A percentile compares a stretch with the other conserved stretches of the same genome.
phyloP scores from a whole-genome alignment of 2,113 vertebrate species.

The Penelope pileata region DNA sequence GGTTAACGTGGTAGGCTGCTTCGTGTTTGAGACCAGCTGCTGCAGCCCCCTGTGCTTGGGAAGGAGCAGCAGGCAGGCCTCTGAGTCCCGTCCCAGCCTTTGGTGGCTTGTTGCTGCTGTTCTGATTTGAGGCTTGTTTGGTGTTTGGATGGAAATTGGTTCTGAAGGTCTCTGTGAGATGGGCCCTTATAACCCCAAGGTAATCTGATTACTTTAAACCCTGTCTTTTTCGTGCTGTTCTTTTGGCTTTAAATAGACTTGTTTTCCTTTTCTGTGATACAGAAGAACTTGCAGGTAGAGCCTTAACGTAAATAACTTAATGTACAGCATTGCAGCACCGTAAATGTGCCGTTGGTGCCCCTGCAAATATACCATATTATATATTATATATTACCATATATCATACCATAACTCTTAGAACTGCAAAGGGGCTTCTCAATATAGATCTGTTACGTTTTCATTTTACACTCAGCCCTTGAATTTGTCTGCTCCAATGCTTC shows the following conservation, averaged over 20 bases:
- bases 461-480: background rate
- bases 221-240: background rate
- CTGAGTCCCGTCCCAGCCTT: too few species aligned
- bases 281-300: background rate
- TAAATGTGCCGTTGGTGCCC: background rate
- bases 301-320: background rate
- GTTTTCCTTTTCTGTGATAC: background rate
- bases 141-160: background rate
- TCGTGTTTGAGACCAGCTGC: background rate
- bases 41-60: background rate
- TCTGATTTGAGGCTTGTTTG: background rate
- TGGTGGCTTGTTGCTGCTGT: background rate
- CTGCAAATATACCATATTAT: too few species aligned
- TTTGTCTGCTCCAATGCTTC: background rate
- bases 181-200: background rate
- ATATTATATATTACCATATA: too few species aligned
- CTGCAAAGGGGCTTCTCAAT: background rate
- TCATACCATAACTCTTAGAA: background rate
- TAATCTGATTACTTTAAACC: background rate
- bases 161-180: fast-evolving
- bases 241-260: background rate
- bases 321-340: background rate
- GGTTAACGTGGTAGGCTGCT: background rate
- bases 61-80: background rate
- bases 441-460: background rate